These are phyloP conservation scores for Pachymerium ferrugineum DNA, from an alignment of 2,888 invertebrate genomes.

Conservation along the genomic window DNA sequence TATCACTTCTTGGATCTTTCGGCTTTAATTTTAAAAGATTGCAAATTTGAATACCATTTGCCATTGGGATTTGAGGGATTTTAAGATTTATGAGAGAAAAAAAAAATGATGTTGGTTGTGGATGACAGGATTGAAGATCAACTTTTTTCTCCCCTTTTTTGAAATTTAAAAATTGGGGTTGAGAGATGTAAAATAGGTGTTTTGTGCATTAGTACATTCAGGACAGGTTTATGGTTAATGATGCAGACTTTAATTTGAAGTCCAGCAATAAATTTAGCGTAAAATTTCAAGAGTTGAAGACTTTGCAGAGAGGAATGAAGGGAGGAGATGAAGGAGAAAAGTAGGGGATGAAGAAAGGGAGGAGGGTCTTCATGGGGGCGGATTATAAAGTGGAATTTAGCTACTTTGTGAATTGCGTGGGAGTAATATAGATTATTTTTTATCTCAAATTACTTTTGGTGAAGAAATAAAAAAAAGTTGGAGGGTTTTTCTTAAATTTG, in stretches of 20 bases:
- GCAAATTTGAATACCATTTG: no score
- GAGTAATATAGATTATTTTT: no score
- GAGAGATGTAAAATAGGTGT: slow-evolving; percentile 14
- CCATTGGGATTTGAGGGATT: no score
- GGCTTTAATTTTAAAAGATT: background rate
- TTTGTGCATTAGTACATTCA: background rate
- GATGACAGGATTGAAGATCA: no score
- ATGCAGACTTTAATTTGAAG: slow-evolving; percentile 22
- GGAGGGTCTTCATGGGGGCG: background rate
- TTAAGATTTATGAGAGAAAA: no score
- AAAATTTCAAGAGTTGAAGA: slow-evolving; percentile 24
- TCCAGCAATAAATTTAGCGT: slow-evolving; percentile 27
- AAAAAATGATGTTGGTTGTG: no score
- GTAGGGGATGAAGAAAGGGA: background rate
- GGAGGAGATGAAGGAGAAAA: background rate
- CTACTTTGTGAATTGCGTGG: no score
- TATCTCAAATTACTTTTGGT: no score
- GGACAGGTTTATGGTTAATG: slow-evolving; percentile 19
- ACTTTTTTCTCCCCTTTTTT: no score
- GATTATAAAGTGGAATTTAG: background rate
- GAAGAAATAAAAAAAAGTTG: no score
- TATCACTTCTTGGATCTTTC: background rate
- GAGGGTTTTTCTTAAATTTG: no score
- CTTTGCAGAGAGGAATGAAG: background rate
- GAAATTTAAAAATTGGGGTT: no score